These are phyloP conservation scores for Acanthopleura granulata DNA, from an alignment of 2,888 invertebrate genomes.

Conservation along the genomic window DNA sequence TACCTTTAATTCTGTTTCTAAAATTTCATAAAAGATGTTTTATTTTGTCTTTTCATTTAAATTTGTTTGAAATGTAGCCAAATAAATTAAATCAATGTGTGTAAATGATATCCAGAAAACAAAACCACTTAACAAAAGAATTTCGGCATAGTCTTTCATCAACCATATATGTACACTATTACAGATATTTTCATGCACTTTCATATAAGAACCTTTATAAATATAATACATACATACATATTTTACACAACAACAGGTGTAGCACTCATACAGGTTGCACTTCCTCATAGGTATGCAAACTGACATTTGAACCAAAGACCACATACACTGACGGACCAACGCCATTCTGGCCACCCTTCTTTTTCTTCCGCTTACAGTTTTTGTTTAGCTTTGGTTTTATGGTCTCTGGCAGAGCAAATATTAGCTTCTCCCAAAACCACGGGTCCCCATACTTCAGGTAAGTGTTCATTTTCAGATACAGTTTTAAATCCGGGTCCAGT, in stretches of 20 bases:
- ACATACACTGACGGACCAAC: constrained; percentile 13
- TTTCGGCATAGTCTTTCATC: no score
- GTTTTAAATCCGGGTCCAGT: background rate
- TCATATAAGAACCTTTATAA: no score
- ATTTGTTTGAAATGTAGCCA: no score
- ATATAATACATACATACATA: no score
- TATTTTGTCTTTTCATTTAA: no score
- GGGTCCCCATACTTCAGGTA: constrained; percentile 12
- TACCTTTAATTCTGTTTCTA: no score
- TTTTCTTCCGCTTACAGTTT: background rate
- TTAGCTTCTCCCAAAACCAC: constrained; percentile 20
- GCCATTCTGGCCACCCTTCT: background rate
- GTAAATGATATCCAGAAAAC: no score
- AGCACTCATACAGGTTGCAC: background rate
- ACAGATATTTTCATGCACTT: no score
- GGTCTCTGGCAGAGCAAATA: constrained; percentile 19
- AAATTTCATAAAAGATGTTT: no score
- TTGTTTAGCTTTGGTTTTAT: background rate
- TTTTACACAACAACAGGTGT: background rate
- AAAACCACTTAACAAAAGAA: no score
- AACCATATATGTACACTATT: no score
- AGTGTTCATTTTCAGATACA: constrained; percentile 15
- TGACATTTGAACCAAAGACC: background rate
- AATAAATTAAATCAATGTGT: no score
- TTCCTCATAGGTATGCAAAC: constrained; percentile 16